A percentile compares a stretch with the other conserved stretches of the same genome.
phyloP scores from a whole-genome alignment of 2,888 invertebrate species.

The Dichetophora obliterata region DNA sequence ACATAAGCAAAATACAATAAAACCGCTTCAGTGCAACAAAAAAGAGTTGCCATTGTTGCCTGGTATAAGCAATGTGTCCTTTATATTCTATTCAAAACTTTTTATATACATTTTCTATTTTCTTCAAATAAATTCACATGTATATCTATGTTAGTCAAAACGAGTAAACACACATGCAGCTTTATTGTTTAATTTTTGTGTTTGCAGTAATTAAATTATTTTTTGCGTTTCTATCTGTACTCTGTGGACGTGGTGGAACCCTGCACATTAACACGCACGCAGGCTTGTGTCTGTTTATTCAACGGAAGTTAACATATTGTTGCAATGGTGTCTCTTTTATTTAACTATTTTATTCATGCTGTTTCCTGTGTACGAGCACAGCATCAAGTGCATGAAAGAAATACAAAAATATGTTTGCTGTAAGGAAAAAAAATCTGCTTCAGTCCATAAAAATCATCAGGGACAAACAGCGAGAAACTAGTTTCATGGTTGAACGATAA shows the following conservation, averaged over 20 bases:
- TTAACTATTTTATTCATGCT: neutral
- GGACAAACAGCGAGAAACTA: neutral
- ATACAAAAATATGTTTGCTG: neutral
- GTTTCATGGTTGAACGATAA: neutral
- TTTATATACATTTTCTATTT: neutral
- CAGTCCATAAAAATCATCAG: neutral
- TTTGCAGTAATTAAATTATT: conserved; percentile 23
- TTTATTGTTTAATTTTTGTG: neutral
- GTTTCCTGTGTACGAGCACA: neutral
- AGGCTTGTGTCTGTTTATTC: neutral
- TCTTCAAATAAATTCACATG: neutral
- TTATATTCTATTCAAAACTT: too few species aligned
- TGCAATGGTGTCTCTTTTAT: conserved; percentile 1
- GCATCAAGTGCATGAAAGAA: neutral
- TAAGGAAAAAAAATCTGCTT: neutral
- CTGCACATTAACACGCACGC: neutral
- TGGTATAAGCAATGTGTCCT: too few species aligned
- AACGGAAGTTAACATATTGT: conserved; percentile 25
- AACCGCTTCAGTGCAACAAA: too few species aligned
- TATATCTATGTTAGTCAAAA: neutral
- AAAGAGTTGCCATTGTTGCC: too few species aligned
- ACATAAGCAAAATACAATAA: neutral
- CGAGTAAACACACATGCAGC: neutral
- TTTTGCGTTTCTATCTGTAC: conserved; percentile 9
- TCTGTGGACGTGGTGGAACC: neutral